Base-by-base conservation (phyloP, 2,113 vertebrate species). In the Mixornis gularis region DNA sequence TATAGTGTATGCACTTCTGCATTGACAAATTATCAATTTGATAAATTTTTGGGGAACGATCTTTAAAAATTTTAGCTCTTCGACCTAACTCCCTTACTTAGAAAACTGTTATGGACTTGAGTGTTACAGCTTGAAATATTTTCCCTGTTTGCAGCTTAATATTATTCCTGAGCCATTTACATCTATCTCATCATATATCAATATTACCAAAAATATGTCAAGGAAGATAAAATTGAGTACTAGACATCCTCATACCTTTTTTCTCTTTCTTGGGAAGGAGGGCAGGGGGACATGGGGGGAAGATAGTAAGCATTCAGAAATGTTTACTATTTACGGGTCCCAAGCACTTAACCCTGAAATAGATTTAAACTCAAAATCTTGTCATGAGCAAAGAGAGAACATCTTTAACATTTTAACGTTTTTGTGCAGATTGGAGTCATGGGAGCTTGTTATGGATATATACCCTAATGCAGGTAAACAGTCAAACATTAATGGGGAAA, bases 281-380 rank as follows among this genome's bases (percentile, higher is more conserved):
- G 4, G 11, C 6, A 13, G 34, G 10, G 21, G 26, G 12, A 25
- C 7, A 60, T 59, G 58, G 22, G 6, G 3, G 0, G 4, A 17
- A 21, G 26, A 38, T 4, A 48, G 3, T 32, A 63, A 84, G 15
- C 4, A 43, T 52, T 71, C 30, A 65, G 24, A 90, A 44, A 70
- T 30, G 5, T 53, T 86, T 53, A 17, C 8, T 44, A 17, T 41
- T 66, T 92, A 76, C 19, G 1, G 19, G 9, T 77, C 65, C 12
- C 48, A 63, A 40, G 7, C 11, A 34, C 26, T 62, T 84, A 17
- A 38, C 1, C 11, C 56, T 83, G 41, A 41, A 55, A 79, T 13
- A 65, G 7, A 1, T 55, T 51, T 74, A 38, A 20, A 26, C 3
- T 41, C 41, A 63, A 15, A 80, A 34, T 63, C 6, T 48, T 71